Evolutionary conservation across 1,140 invertebrate species (phyloP), one percentile per base, ranked within the genome.

Genomic region (Thaumatotibia leucotreta): DNA sequence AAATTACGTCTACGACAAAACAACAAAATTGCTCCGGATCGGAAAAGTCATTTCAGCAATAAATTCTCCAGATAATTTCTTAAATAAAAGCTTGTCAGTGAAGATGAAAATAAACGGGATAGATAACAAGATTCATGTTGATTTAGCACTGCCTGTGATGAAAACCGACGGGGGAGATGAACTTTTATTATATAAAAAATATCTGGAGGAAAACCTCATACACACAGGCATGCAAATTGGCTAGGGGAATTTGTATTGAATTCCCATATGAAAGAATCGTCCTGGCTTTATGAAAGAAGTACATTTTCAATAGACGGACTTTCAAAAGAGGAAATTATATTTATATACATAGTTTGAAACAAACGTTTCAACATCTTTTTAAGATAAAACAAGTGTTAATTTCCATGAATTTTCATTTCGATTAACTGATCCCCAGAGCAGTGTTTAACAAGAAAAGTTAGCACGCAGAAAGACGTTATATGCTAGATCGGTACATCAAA

Each of bases 401-500:
- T n/a, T 58, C 52, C 24, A 58, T 58, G 14, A 58, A 58, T 58
- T 58, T 31, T 29, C 52, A 27, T 29, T 29, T 24, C 11, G 27
- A 29, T 14, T 24, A 11, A 54, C 1, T 0, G 52, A 2, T 74
- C 77, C 75, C 77, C 20, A 39, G 72, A 63, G 75, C 45, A 27
- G 70, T 65, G 77, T 77, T 74, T 65, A 39, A 61, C 64, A 67
- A 73, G 65, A 74, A 62, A 62, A 65, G 65, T 54, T 70, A 70
- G 73, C 27, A 54, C 20, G n/a, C n/a, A n/a, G 68, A 54, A 61
- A 62, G 45, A 45, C 64, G 68, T 74, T 70, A 76, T 66, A 63
- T 66, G 72, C 52, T 50, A 70, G 52, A 69, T 31, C 70, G 66
- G 58, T 69, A 72, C 69, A 79, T 73, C 74, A 73, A 79, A 75